Base-by-base conservation (phyloP, 2,888 invertebrate species). In the Sarcophaga rosellei region DNA sequence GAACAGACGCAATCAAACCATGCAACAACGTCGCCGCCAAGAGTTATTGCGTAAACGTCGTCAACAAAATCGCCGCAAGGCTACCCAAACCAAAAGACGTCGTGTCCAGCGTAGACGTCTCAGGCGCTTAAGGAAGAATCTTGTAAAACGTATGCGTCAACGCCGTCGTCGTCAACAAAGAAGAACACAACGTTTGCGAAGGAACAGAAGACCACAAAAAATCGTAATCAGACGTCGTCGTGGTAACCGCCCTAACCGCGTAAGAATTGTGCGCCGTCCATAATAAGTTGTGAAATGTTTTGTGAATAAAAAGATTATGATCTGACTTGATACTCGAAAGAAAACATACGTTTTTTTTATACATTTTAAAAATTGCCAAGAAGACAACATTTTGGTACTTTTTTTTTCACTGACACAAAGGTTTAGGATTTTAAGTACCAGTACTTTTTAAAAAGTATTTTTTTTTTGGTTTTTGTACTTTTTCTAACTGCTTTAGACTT, bases 11-110 rank as follows among this genome's bases (percentile, higher is more conserved):
- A 63, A n/a, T n/a, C 53, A 20, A 62, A 73, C 69, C 23, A 69
- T 87, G 70, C 79, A 87, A 81, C 79, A 80, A 17, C 62, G 73
- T 44, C 80, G 66, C 25, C 69, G 66, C 12, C 73, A 69, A 21
- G 63, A 17, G 6, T 63, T 21, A n/a, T 47, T 10, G 59, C 70
- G 61, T 20, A 74, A n/a, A 70, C 76, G 73, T n/a, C 57, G 62
- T 66, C 35, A 23, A 6, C 70, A 66, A 20, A 66, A 20, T 44
- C 73, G 77, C 15, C 86, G 69, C 5, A 68, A 3, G 62, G 6
- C 23, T 6, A 65, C 45, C 15, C 61, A 47, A 77, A 53, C 25
- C 68, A 73, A 53, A 0, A 63, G 23, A 68, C 69, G 21, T 1
- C 78, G 74, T 6, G 44, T 44, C 1, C 21, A 78, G 3, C 20